Conservation (phyloP, 2,113 vertebrate species). For the Rhadina sibilatrix region DNA sequence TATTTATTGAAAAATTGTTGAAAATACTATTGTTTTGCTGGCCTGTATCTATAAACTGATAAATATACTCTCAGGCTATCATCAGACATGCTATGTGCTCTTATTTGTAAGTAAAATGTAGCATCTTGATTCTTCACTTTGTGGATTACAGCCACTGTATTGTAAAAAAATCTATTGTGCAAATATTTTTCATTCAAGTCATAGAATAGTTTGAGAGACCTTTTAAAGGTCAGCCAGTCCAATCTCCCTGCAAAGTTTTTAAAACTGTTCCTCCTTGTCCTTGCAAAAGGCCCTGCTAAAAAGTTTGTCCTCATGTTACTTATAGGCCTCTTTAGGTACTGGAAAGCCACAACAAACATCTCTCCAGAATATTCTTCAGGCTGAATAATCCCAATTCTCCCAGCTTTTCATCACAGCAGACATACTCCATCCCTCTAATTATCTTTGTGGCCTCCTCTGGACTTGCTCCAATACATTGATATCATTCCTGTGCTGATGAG, state of each 20-base stretch:
- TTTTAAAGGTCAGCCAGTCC: background rate
- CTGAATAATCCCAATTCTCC: background rate
- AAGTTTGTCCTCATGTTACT: background rate
- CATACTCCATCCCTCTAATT: background rate
- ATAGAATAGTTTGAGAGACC: background rate
- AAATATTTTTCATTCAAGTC: background rate
- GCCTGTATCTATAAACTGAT: background rate
- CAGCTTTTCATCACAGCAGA: background rate
- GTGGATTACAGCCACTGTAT: background rate
- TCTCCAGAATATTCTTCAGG: background rate
- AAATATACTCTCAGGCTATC: background rate
- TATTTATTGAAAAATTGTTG: background rate
- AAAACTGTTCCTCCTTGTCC: background rate
- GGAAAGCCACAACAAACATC: background rate
- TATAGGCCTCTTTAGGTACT: background rate
- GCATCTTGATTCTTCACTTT: background rate
- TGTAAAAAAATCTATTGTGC: background rate
- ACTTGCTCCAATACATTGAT: background rate
- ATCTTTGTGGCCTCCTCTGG: background rate
- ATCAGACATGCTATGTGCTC: accelerated
- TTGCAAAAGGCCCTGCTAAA: background rate
- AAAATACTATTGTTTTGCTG: background rate
- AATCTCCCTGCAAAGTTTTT: background rate
- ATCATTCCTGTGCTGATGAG: background rate
- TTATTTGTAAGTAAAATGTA: background rate